Percentiles rank a stretch among this genome's conserved stretches.
phyloP scores from a whole-genome alignment of 2,113 vertebrate genomes.

The Eolophus roseicapilla region DNA sequence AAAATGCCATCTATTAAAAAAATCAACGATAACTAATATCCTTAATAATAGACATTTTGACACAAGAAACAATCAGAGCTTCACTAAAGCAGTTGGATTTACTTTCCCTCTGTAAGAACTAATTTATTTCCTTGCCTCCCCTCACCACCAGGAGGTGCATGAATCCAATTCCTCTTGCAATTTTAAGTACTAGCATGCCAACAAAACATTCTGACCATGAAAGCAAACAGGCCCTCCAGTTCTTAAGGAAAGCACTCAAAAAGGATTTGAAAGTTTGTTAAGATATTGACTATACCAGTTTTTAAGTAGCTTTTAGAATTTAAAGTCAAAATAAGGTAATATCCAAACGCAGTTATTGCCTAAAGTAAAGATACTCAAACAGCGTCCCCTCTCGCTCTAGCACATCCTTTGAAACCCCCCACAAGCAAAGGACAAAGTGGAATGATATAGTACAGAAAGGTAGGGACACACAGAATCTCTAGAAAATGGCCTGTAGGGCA shows the following conservation, averaged over 20 bases:
- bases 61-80: not conserved
- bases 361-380: not conserved
- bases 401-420: not conserved
- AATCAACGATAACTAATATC: not conserved
- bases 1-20: not conserved
- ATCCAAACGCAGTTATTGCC: not conserved
- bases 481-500: not conserved
- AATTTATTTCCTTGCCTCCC: not conserved
- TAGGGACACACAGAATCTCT: not conserved
- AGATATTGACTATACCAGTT: not conserved
- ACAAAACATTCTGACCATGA: not conserved
- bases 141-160: not conserved
- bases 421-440: not conserved
- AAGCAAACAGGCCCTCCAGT: not conserved
- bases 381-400: not conserved
- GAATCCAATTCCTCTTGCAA: not conserved
- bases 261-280: not conserved
- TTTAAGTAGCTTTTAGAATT: not conserved
- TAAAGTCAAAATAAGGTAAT: not conserved
- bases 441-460: not conserved
- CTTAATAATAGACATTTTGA: not conserved
- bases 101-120: not conserved
- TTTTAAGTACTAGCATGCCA: not conserved
- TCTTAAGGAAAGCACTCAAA: not conserved
- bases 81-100: not conserved